A percentile compares a stretch with the other conserved stretches of the same genome.
phyloP scores from a whole-genome alignment of 2,888 invertebrate genomes.

The Diaphora mendica region DNA sequence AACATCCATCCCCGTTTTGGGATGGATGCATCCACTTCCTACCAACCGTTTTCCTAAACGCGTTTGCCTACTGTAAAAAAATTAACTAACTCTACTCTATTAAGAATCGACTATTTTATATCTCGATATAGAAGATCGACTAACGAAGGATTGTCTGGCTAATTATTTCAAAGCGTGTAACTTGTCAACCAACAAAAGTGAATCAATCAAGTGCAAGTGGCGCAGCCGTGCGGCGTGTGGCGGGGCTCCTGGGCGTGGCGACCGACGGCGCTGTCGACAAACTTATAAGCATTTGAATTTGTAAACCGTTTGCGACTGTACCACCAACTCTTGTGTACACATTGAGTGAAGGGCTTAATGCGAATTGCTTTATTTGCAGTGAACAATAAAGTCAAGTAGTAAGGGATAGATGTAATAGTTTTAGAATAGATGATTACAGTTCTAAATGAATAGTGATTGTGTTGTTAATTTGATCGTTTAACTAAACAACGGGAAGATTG shows the following conservation, averaged over 20 bases:
- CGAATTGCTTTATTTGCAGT: not conserved
- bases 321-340: not conserved
- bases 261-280: not conserved
- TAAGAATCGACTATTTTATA: too few relatives aligned
- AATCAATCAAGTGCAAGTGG: not conserved
- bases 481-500: not conserved
- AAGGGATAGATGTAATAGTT: not conserved
- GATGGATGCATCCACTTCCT: too few relatives aligned
- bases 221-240: not conserved
- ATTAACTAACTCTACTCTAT: too few relatives aligned
- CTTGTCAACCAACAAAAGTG: not conserved
- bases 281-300: conserved; percentile 1
- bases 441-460: not conserved
- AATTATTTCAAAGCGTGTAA: not conserved
- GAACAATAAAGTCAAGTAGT: not conserved
- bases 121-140: not conserved
- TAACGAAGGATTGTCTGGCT: not conserved
- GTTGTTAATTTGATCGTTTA: too few relatives aligned
- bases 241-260: not conserved
- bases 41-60: too few relatives aligned
- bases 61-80: too few relatives aligned
- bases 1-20: too few relatives aligned
- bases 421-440: not conserved
- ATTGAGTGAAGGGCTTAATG: not conserved
- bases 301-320: not conserved